Evolutionary conservation across 2,888 invertebrate genomes (phyloP), one percentile per base, ranked within the genome.

Genomic region (Xestia c-nigrum): DNA sequence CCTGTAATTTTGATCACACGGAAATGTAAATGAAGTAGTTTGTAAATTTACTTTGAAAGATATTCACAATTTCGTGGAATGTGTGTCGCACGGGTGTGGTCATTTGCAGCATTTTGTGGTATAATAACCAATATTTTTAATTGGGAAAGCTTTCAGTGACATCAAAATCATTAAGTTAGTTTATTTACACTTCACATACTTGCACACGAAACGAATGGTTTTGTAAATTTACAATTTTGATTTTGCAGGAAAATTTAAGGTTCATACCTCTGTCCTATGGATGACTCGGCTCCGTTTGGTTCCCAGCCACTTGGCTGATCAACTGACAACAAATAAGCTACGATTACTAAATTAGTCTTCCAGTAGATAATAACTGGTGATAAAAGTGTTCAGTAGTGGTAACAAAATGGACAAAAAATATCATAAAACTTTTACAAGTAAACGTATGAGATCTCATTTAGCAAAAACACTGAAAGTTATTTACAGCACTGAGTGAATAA

Each of bases 1-100:
- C 16, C 57, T 21, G 40, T 59, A 43, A 73, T 71, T 84, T 71
- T 50, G 52, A 52, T 72, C 21, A 66, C 40, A 70, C 14, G 14
- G 5, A 38, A 57, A 76, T n/a, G 9, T 31, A 38, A 69, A 74
- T 61, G 21, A 31, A 50, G 38, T 5, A 43, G 21, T 21, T 38
- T 50, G 16, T 57, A 16, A 14, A 43, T 50, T 14, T 10, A 19
- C 31, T 75, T 76, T 72, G 72, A 59, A 1, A 31, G 38, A 38
- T 67, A 10, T 47, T 63, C 19, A 61, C 7, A 47, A 40, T 66
- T 59, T 66, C 46, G 59, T 61, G 59, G 24, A 52, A 52, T 63
- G 9, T 72, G n/a, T 21, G 63, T 47, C 3, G 19, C 40, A 31
- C 16, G 19, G 50, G 10, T 57, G 31, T 43, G 64, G 71, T 77